Percentiles rank a stretch among this genome's conserved stretches.
These are phyloP conservation scores for Petromus typicus DNA, from an alignment of 2,113 vertebrate genomes.

Conservation along the genomic window DNA sequence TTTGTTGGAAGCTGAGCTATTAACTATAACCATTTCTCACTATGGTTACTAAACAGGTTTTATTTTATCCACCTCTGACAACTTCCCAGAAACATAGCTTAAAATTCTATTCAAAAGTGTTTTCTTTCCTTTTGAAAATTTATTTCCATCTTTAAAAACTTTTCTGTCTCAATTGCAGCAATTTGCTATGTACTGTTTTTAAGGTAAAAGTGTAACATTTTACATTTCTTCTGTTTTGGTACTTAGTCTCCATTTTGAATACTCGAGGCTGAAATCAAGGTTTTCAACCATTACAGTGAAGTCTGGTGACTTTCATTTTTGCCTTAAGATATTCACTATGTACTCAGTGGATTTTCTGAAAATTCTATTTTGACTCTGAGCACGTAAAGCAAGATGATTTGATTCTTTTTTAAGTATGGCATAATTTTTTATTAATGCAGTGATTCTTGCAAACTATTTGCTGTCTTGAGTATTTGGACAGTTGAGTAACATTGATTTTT, in stretches of 20 bases:
- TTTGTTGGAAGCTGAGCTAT: background rate
- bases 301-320: constrained; percentile 7
- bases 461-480: background rate
- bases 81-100: background rate
- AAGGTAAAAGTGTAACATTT: constrained; percentile 22
- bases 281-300: background rate
- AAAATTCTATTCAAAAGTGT: background rate
- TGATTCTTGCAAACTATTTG: background rate
- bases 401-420: background rate
- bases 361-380: background rate
- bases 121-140: constrained; percentile 4
- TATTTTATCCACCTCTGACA: background rate
- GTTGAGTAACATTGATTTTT: background rate
- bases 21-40: background rate
- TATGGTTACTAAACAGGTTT: background rate
- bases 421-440: constrained; percentile 42
- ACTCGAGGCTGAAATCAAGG: constrained; percentile 26
- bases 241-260: constrained; percentile 9
- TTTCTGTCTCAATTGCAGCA: background rate
- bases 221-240: background rate
- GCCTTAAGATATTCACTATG: background rate
- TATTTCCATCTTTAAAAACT: background rate
- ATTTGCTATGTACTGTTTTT: background rate
- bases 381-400: constrained; percentile 15
- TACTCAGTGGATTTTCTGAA: constrained; percentile 20